Evolutionary conservation across 2,113 vertebrate genomes (phyloP).

Genomic region (Perca schrenkii): DNA sequence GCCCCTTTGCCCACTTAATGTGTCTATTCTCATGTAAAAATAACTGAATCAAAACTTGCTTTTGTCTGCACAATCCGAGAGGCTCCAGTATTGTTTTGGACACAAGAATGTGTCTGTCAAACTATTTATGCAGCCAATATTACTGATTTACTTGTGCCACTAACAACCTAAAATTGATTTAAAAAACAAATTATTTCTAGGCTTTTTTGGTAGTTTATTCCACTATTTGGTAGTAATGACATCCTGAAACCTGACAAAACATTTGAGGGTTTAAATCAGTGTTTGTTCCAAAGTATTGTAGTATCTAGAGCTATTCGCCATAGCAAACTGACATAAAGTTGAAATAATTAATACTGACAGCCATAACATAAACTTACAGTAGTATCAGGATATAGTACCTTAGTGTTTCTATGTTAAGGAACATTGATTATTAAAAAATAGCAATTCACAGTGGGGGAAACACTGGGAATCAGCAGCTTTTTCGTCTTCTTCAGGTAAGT

Average conservation of each 20-base stretch:
- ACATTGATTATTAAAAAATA: not conserved
- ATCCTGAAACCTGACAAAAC: not conserved
- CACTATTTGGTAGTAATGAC: not conserved
- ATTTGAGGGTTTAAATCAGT: not conserved
- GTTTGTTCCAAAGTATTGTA: not conserved
- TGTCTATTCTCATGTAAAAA: not conserved
- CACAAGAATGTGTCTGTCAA: not conserved
- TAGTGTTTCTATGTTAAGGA: not conserved
- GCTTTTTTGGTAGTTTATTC: not conserved
- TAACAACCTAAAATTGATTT: not conserved
- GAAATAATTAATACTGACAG: not conserved
- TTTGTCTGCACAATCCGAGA: too few species aligned
- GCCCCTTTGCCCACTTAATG: not conserved
- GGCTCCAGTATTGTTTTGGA: too few species aligned
- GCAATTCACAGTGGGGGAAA: conserved; percentile 1
- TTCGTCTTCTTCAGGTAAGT: not conserved
- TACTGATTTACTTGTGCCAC: not conserved
- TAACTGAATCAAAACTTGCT: not conserved
- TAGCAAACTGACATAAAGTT: too few species aligned
- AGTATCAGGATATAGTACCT: not conserved
- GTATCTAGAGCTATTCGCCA: too few species aligned
- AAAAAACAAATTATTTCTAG: too few species aligned
- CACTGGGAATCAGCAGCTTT: conserved; percentile 14
- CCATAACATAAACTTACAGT: not conserved
- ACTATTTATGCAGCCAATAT: not conserved